Evolutionary conservation across 2,113 vertebrate genomes (phyloP).

Genomic region (Pangasianodon hypophthalmus): DNA sequence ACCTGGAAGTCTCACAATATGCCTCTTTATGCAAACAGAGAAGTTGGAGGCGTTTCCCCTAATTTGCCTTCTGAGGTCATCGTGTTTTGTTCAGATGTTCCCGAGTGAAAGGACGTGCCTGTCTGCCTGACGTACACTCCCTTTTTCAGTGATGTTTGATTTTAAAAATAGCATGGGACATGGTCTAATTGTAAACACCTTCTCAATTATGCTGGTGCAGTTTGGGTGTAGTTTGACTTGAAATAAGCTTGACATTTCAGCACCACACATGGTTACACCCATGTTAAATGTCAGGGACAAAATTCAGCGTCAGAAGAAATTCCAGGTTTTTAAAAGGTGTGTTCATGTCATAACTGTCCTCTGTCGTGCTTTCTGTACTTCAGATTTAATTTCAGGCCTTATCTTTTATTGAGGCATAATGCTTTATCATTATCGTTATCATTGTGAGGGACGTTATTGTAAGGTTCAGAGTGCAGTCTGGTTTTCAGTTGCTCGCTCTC

Average conservation of each 20-base stretch:
- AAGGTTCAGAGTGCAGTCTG: conserved; percentile 4
- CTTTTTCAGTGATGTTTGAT: background rate
- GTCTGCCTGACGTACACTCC: background rate
- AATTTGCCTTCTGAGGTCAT: conserved; percentile 48
- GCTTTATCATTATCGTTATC: conserved; percentile 9
- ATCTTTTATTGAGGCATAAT: conserved; percentile 45
- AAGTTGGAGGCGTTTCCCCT: conserved; percentile 12
- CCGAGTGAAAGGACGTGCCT: background rate
- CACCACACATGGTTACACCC: too few species aligned
- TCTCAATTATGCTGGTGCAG: background rate
- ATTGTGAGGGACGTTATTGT: background rate
- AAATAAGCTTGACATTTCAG: background rate
- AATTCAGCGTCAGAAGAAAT: background rate
- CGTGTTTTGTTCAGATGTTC: conserved; percentile 13
- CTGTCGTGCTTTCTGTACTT: conserved; percentile 41
- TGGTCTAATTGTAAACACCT: background rate
- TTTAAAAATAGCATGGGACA: conserved; percentile 21
- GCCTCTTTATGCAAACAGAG: conserved; percentile 39
- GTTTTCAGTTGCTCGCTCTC: background rate
- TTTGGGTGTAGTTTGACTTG: conserved; percentile 8
- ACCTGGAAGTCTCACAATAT: background rate
- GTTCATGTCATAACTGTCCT: conserved; percentile 32
- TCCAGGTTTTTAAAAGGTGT: background rate
- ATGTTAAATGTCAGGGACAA: background rate
- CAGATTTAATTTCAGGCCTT: conserved; percentile 52